These are phyloP conservation scores for Tapirus terrestris DNA, from an alignment of 2,113 vertebrate species.

Conservation along the genomic window DNA sequence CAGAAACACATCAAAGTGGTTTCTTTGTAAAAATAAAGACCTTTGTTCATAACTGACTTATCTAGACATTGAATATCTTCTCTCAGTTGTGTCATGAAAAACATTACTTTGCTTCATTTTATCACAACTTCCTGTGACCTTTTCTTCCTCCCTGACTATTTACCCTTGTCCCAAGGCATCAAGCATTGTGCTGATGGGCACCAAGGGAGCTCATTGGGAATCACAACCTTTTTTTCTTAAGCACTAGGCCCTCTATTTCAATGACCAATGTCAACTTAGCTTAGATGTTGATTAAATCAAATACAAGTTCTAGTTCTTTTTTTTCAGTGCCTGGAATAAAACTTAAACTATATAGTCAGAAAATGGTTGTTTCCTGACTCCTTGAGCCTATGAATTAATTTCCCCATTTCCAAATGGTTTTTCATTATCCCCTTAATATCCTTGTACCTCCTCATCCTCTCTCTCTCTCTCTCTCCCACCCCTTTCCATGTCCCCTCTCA, in stretches of 20 bases:
- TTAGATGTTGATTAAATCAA: constrained; percentile 4
- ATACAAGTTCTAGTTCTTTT: background rate
- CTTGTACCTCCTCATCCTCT: background rate
- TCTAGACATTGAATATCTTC: background rate
- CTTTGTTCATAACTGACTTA: background rate
- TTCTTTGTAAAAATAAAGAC: constrained; percentile 7
- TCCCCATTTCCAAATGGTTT: background rate
- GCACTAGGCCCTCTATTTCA: background rate
- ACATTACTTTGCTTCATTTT: background rate
- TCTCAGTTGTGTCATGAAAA: background rate
- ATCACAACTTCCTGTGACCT: background rate
- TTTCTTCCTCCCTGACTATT: background rate
- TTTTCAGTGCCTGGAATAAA: background rate
- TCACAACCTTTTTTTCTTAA: background rate
- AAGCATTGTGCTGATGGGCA: background rate
- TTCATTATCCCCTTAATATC: background rate
- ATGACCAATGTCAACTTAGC: background rate
- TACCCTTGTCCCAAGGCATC: background rate
- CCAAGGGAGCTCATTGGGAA: background rate
- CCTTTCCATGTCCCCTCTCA: no score
- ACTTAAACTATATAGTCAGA: background rate
- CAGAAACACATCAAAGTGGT: background rate
- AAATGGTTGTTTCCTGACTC: background rate
- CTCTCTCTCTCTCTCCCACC: background rate
- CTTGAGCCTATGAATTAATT: background rate